These are phyloP conservation scores for Phodopus roborovskii DNA, from an alignment of 2,113 vertebrate genomes.

Conservation along the genomic window DNA sequence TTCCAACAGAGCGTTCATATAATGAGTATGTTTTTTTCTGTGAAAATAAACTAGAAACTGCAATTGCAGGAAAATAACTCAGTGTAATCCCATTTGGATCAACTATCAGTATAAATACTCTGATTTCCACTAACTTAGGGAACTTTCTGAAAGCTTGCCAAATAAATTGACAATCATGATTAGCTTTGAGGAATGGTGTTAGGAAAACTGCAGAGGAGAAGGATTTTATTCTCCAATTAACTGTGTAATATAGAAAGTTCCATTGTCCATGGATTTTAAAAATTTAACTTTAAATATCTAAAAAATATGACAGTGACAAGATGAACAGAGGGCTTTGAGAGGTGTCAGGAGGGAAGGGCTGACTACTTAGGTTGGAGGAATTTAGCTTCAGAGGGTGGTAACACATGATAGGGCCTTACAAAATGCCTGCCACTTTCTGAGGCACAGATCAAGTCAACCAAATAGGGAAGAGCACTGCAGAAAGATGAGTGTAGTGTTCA, in stretches of 20 bases:
- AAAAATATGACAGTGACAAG: neutral
- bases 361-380: neutral
- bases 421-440: neutral
- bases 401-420: neutral
- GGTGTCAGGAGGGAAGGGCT: neutral
- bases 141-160: slow-evolving; percentile 23
- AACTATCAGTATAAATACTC: neutral
- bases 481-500: neutral
- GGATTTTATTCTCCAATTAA: neutral
- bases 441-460: neutral
- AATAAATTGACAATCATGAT: slow-evolving; percentile 5
- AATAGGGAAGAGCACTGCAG: neutral
- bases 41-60: slow-evolving; percentile 13
- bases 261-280: neutral
- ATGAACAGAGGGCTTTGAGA: neutral
- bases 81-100: neutral
- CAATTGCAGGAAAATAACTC: neutral
- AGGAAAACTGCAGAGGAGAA: neutral
- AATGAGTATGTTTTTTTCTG: neutral
- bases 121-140: neutral
- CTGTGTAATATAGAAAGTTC: neutral
- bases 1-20: neutral
- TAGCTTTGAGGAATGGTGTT: neutral
- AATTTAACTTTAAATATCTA: neutral
- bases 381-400: neutral